Evolutionary conservation across 2,888 invertebrate genomes (phyloP), one percentile per base, ranked within the genome.

Genomic region (Spisula subtruncata): DNA sequence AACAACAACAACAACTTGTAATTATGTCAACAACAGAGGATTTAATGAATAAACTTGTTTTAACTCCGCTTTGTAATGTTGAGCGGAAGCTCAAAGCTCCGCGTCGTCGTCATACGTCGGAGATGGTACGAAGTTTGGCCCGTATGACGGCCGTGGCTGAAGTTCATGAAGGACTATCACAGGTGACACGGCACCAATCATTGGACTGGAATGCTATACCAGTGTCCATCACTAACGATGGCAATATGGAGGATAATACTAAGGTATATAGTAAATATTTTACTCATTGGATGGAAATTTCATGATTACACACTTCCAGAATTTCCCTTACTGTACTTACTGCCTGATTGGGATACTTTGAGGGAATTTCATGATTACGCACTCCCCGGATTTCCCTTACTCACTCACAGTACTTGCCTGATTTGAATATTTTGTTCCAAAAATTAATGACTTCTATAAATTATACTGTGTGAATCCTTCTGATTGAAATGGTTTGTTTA

Each of bases 1-100:
- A 41, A 41, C 41, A 41, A 41, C 41, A 41, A 41, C 8, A 41
- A 41, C 41, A 41, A 41, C 4, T 41, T 41, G 16, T 83, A 60
- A 89, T 41, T 32, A 93, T 93, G 93, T 82, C 93, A 60, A 92
- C 93, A 20, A 90, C 93, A n/a, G 93, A 89, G 60, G 93, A 92
- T 82, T 85, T 92, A 51, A 84, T 93, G 48, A 88, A 92, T 60
- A 91, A 90, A 81, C 81, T 92, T 51, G 85, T 93, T 71, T 80
- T 92, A 8, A 91, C 79, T 66, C 93, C 93, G 0, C 84, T 93
- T 41, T 90, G 91, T 56, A 85, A 89, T 35, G 90, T 93, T 12
- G 88, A 90, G 71, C 88, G 88, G 29, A 90, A 86, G 41, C 35
- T 92, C 10, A 85, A 79, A n/a, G 80, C 89, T 54, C 83, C 81